Conservation (phyloP, 1,140 invertebrate species). For the Bombus pyrosoma region DNA sequence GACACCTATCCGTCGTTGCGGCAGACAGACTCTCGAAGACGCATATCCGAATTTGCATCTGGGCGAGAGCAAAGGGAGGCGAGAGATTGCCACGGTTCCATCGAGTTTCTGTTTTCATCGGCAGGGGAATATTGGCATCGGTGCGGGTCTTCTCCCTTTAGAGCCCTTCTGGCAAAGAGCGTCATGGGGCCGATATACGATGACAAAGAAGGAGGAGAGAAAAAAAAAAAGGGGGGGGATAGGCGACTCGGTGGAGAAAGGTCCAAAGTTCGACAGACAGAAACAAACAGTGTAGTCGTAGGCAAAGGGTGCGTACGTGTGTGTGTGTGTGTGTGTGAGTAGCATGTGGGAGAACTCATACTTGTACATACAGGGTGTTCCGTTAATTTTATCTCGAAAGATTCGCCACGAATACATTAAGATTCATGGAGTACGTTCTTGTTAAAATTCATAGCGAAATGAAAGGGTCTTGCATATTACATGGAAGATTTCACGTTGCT, state of each 20-base stretch:
- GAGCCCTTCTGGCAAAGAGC: conserved; percentile 57
- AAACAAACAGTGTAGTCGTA: conserved; percentile 60
- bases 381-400: conserved; percentile 7
- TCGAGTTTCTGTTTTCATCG: conserved; percentile 63
- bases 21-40: conserved; percentile 33
- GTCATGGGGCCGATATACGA: conserved; percentile 54
- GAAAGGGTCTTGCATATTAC: conserved; percentile 25
- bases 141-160: conserved; percentile 25
- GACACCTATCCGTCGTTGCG: conserved; percentile 27
- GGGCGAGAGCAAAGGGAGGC: conserved; percentile 7
- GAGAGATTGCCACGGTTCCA: conserved; percentile 42
- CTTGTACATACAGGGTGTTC: conserved; percentile 15
- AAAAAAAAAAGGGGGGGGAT: not conserved
- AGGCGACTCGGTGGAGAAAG: conserved; percentile 33
- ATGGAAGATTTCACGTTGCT: conserved; percentile 3
- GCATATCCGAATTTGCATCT: conserved; percentile 60
- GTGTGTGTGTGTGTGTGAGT: not conserved
- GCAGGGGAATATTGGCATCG: conserved; percentile 54
- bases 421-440: conserved; percentile 13
- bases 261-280: conserved; percentile 55
- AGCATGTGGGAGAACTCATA: not conserved
- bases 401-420: not conserved
- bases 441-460: conserved; percentile 27
- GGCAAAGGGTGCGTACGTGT: not conserved
- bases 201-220: conserved; percentile 8